These are phyloP conservation scores for Drosophila anceps DNA, from an alignment of 2,888 invertebrate genomes.

Conservation along the genomic window DNA sequence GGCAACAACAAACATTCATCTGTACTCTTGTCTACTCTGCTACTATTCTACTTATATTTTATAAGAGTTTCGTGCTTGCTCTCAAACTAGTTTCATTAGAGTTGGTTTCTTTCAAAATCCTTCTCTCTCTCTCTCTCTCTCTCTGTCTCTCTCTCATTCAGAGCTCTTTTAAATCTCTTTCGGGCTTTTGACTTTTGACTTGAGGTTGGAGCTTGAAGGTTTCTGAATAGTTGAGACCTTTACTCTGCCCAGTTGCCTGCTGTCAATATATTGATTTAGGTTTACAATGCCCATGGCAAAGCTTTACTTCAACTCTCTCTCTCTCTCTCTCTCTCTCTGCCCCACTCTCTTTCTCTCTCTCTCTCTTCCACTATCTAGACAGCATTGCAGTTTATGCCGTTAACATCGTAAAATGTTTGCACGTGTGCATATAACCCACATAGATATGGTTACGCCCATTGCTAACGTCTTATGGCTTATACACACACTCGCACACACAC, in stretches of 20 bases:
- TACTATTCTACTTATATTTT: too few relatives aligned
- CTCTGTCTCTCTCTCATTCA: not conserved
- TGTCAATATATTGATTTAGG: conserved; percentile 50
- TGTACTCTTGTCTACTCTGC: too few relatives aligned
- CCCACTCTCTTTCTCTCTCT: not conserved
- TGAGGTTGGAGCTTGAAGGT: conserved; percentile 1
- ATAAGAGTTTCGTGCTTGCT: too few relatives aligned
- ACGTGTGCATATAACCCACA: conserved; percentile 45
- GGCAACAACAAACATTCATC: too few relatives aligned
- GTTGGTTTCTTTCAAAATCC: not conserved
- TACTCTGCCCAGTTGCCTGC: conserved; percentile 11
- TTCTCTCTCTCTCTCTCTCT: not conserved
- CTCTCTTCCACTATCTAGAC: not conserved
- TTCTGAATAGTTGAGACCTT: conserved; percentile 20
- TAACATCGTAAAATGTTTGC: conserved; percentile 70
- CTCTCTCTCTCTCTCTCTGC: not conserved
- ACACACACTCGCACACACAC: not conserved
- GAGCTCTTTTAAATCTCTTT: not conserved
- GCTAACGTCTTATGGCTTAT: conserved; percentile 22
- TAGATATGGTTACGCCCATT: conserved; percentile 52
- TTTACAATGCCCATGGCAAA: conserved; percentile 24
- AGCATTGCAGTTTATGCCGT: conserved; percentile 64
- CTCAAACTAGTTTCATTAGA: not conserved
- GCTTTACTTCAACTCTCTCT: not conserved
- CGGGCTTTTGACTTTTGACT: not conserved